phyloP scores from a whole-genome alignment of 2,888 invertebrate genomes.

The Acanthacorydalis orientalis region DNA sequence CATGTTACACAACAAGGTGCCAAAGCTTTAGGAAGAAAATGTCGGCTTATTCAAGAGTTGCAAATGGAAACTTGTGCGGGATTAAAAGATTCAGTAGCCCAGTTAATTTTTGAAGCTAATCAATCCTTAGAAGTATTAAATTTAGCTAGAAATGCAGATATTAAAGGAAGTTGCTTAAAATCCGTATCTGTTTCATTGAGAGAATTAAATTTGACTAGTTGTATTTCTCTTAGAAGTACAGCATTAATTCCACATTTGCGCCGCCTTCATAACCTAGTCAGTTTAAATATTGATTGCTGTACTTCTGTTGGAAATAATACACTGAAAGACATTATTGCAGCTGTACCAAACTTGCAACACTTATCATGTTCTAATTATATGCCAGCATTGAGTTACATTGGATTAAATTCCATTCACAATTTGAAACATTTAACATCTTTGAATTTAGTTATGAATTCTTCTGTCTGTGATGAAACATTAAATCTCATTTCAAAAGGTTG shows the following conservation, averaged over 20 bases:
- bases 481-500: slow-evolving; percentile 1
- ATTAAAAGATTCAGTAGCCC: not conserved
- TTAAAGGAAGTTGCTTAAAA: not conserved
- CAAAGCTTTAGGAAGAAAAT: not conserved
- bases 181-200: not conserved
- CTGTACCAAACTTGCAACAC: slow-evolving; percentile 1
- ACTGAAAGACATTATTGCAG: not conserved
- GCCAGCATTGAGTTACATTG: not conserved
- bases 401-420: not conserved
- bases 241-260: not conserved
- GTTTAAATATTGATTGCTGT: not conserved
- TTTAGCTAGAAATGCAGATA: slow-evolving; percentile 1
- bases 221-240: not conserved
- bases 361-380: slow-evolving; percentile 2
- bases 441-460: not conserved
- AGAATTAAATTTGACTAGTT: not conserved
- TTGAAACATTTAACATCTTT: not conserved
- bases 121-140: not conserved
- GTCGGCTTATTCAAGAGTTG: not conserved
- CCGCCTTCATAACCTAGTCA: not conserved
- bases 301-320: slow-evolving; percentile 1
- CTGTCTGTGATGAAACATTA: slow-evolving; percentile 1
- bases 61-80: slow-evolving; percentile 1
- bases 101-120: not conserved
- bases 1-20: not conserved